Evolutionary conservation across 2,888 invertebrate species (phyloP).

Genomic region (Proisotoma minuta): DNA sequence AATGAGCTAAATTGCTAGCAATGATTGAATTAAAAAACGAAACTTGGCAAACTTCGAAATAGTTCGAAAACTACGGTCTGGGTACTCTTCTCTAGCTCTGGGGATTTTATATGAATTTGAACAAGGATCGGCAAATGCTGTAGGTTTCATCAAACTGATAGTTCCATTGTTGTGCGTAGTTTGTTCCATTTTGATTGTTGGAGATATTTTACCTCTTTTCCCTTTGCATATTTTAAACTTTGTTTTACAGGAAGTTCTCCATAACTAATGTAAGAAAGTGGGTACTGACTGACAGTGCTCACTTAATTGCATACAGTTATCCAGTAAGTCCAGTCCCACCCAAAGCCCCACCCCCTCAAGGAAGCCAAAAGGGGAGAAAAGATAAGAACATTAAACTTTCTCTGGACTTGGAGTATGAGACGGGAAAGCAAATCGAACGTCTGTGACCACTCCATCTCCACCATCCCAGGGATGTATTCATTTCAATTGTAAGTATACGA

Average conservation of each 20-base stretch:
- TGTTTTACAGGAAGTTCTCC: not conserved
- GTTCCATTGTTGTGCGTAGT: too few relatives aligned
- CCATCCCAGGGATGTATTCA: constrained; percentile 9
- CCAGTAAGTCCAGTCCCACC: not conserved
- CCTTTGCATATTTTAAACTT: not conserved
- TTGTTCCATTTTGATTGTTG: not conserved
- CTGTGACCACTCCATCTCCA: constrained; percentile 29
- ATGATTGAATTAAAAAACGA: too few relatives aligned
- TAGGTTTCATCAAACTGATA: too few relatives aligned
- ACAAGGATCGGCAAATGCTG: too few relatives aligned
- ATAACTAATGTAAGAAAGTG: not conserved
- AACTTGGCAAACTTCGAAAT: too few relatives aligned
- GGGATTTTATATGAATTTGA: too few relatives aligned
- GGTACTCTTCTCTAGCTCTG: too few relatives aligned
- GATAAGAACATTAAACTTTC: not conserved
- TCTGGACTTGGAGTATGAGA: constrained; percentile 23
- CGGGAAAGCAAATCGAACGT: constrained; percentile 22
- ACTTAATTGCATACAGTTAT: too few relatives aligned
- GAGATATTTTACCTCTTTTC: not conserved
- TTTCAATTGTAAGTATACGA: not conserved
- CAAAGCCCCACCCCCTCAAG: not conserved
- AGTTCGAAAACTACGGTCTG: too few relatives aligned
- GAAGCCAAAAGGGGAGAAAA: not conserved
- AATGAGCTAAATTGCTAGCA: too few relatives aligned
- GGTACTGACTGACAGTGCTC: too few relatives aligned